Conservation (phyloP, 2,888 invertebrate genomes). For the Microctonus aethiopoides region DNA sequence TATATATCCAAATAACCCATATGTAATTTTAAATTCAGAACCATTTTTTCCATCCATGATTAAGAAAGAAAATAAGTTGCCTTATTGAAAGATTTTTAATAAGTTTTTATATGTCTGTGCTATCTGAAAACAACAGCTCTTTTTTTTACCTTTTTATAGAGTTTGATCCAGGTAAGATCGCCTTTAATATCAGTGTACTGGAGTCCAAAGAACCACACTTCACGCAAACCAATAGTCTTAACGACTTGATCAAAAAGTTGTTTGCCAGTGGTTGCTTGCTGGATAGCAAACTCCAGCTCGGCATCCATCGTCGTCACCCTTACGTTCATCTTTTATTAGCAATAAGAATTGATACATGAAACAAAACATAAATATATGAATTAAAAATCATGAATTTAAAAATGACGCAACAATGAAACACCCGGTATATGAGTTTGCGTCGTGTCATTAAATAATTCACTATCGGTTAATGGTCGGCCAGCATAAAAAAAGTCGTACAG, state of each 20-base stretch:
- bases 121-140: neutral
- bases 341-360: neutral
- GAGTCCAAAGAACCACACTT: conserved; percentile 99
- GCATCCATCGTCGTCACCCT: conserved; percentile 99
- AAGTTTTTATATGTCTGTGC: neutral
- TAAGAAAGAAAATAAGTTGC: neutral
- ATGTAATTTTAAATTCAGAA: too few relatives aligned
- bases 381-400: conserved; percentile 19
- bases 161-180: conserved; percentile 97
- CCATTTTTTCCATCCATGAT: too few relatives aligned
- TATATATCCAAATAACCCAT: too few relatives aligned
- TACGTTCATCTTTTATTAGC: conserved; percentile 85
- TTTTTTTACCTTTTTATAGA: conserved; percentile 95
- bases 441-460: neutral
- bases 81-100: neutral
- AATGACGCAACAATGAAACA: conserved; percentile 9
- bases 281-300: conserved; percentile 99
- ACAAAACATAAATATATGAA: conserved; percentile 21
- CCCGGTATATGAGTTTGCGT: conserved; percentile 34
- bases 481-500: neutral
- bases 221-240: conserved; percentile 98
- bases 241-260: conserved; percentile 99
- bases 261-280: conserved; percentile 99
- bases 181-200: conserved; percentile 99
- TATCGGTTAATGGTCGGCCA: neutral